These are phyloP conservation scores for Alauda arvensis DNA, from an alignment of 2,797 vertebrate species.

Conservation along the genomic window DNA sequence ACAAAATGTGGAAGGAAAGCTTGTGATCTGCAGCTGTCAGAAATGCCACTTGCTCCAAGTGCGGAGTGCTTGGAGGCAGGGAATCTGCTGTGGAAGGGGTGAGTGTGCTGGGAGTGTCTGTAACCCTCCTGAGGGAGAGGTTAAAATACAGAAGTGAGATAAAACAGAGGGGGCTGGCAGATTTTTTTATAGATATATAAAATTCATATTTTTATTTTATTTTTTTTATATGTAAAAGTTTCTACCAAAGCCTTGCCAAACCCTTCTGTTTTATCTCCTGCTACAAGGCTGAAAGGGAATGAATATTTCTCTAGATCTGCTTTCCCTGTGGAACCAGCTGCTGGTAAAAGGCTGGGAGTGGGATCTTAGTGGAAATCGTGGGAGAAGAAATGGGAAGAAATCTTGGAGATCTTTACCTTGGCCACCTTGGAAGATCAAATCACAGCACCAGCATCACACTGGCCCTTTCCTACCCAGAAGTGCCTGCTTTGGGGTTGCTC, in stretches of 20 bases:
- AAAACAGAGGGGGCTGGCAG: neutral
- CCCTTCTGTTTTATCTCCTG: neutral
- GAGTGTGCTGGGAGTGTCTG: neutral
- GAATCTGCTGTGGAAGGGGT: neutral
- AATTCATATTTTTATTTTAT: neutral
- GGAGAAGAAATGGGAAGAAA: neutral
- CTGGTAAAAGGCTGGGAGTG: neutral
- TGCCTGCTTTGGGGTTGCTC: neutral
- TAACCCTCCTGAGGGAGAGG: neutral
- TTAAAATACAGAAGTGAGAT: neutral
- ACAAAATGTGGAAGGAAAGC: neutral
- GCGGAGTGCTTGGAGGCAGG: neutral
- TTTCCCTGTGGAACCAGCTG: neutral
- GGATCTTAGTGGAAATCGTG: neutral
- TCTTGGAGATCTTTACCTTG: neutral
- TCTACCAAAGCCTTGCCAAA: neutral
- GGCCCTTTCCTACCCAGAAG: neutral
- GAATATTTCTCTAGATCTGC: neutral
- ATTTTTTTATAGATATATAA: neutral
- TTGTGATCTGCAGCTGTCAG: neutral
- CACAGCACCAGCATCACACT: neutral
- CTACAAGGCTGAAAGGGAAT: neutral
- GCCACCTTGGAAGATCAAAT: neutral
- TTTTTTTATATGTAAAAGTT: neutral
- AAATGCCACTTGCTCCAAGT: neutral